These are phyloP conservation scores for Saxidomus purpurata DNA, from an alignment of 1,140 invertebrate genomes.

Conservation along the genomic window DNA sequence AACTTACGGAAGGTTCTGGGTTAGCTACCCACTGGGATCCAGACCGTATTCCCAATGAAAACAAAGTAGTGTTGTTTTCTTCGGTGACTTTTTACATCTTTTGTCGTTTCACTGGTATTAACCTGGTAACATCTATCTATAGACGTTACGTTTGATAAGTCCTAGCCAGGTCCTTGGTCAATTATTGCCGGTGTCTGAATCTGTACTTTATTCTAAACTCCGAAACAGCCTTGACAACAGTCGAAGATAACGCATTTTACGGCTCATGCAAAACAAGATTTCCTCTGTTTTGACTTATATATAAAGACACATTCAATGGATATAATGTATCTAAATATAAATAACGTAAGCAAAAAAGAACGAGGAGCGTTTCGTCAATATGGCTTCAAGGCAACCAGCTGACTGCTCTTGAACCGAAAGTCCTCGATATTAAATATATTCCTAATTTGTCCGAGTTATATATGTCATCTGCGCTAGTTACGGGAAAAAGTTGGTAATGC, in stretches of 20 bases:
- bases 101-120: too few relatives aligned
- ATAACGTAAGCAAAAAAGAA: slow-evolving; percentile 54
- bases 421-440: slow-evolving; percentile 51
- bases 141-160: too few relatives aligned
- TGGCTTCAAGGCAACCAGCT: slow-evolving; percentile 67
- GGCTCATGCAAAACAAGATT: slow-evolving; percentile 68
- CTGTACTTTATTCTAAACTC: too few relatives aligned
- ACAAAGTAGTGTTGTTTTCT: too few relatives aligned
- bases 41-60: too few relatives aligned
- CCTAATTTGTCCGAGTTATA: slow-evolving; percentile 55
- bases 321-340: slow-evolving; percentile 65
- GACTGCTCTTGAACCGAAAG: slow-evolving; percentile 12
- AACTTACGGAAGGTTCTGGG: too few relatives aligned
- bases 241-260: slow-evolving; percentile 70
- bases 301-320: slow-evolving; percentile 69
- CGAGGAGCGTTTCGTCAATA: slow-evolving; percentile 61
- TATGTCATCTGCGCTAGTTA: slow-evolving; percentile 67
- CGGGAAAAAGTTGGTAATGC: slow-evolving; percentile 60
- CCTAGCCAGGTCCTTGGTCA: too few relatives aligned
- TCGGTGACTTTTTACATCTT: too few relatives aligned
- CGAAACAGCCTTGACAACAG: too few relatives aligned
- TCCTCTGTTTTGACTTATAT: slow-evolving; percentile 66
- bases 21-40: too few relatives aligned
- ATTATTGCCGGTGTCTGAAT: too few relatives aligned
- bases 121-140: too few relatives aligned